These are phyloP conservation scores for Enteromius radiatus DNA, from an alignment of 2,797 vertebrate species.

Conservation along the genomic window DNA sequence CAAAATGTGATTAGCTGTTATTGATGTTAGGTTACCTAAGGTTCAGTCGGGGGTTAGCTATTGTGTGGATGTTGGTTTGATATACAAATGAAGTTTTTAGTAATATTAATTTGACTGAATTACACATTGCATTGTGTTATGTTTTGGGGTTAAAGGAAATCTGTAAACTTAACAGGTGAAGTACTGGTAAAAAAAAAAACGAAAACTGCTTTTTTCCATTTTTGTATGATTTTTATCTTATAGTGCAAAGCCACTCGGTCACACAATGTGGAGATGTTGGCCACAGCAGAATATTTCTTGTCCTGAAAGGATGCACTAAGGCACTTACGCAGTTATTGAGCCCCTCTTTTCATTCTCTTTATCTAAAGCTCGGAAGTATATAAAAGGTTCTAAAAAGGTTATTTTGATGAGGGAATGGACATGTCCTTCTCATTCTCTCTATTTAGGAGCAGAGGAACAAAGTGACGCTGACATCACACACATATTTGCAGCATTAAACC, in stretches of 20 bases:
- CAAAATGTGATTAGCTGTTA: not conserved
- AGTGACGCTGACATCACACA: constrained; percentile 72
- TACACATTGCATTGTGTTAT: not conserved
- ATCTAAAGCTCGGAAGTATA: constrained; percentile 66
- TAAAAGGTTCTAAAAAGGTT: constrained; percentile 74
- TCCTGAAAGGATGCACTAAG: constrained; percentile 46
- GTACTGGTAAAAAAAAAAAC: not conserved
- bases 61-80: not conserved
- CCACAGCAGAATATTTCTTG: constrained; percentile 21
- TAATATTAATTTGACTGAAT: not conserved
- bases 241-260: not conserved
- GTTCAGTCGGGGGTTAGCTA: not conserved
- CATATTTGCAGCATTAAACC: constrained; percentile 57
- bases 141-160: not conserved
- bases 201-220: not conserved
- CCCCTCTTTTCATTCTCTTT: constrained; percentile 62
- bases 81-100: not conserved
- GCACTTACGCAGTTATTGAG: constrained; percentile 45
- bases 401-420: constrained; percentile 77
- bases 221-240: not conserved
- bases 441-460: constrained; percentile 67
- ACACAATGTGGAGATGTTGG: constrained; percentile 22
- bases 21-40: not conserved
- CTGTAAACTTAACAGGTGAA: not conserved
- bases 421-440: constrained; percentile 68